Base-by-base conservation (phyloP, 1,140 invertebrate genomes). In the Parasteatoda tepidariorum region DNA sequence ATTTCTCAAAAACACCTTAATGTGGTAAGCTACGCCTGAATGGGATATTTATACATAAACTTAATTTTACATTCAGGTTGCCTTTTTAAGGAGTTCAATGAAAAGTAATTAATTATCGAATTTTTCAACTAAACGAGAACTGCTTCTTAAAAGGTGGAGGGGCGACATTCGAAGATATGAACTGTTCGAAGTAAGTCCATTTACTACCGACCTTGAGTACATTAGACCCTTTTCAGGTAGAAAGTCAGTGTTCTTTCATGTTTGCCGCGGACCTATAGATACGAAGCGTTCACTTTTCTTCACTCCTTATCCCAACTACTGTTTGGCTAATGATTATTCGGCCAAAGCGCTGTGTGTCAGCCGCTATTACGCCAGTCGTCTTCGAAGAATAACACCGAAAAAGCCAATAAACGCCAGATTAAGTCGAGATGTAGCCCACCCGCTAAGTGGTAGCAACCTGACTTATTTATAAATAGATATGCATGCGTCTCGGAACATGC, bases 311-410 rank as follows among this genome's bases (percentile, higher is more conserved):
- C 57, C 22, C 24, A 13, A n/a, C 73, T 75, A 75, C 73, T 75
- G 73, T 75, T 75, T 75, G n/a, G 34, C 74, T 78, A 78, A 78
- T 78, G 74, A 78, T 62, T 75, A 75, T 75, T 75, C 57, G 74
- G 74, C 74, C 24, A 2, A 38, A 66, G 57, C 2, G 57, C 54
- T 71, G 33, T 70, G 41, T 57, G 68, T 71, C 62, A 31, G 74
- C 61, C 61, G 74, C 74, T 62, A 75, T 78, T 78, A 66, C 59
- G 26, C 24, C 28, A 18, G 7, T n/a, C 15, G n/a, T 13, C 38
- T 48, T 13, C n/a, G n/a, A n/a, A n/a, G n/a, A n/a, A n/a, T n/a
- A 28, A 30, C 6, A 30, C 34, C 15, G 38, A 66, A 64, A 38
- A 66, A 41, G 61, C 74, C 74, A 78, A 66, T 64, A 78, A 78